Conservation (phyloP, 2,113 vertebrate genomes). For the Phoenicopterus ruber region DNA sequence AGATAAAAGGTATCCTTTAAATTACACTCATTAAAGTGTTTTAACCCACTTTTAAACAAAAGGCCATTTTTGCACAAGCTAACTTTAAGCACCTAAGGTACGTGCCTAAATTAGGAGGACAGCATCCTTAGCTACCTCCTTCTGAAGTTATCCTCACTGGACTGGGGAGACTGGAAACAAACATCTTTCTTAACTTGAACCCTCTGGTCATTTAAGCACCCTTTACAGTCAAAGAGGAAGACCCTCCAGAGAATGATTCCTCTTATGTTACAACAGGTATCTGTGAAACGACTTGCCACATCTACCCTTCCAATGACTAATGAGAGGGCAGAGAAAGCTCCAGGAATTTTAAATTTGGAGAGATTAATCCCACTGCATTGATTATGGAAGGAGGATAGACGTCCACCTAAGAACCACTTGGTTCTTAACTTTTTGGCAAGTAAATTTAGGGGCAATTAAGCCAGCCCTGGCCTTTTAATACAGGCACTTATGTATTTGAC, state of each 20-base stretch:
- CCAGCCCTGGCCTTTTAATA: not conserved
- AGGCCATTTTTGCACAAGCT: not conserved
- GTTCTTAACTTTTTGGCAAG: not conserved
- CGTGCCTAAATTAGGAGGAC: not conserved
- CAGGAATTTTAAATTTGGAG: not conserved
- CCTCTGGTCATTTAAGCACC: not conserved
- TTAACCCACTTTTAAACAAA: conserved; percentile 2
- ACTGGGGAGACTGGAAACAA: not conserved
- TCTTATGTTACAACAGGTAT: not conserved
- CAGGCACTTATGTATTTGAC: not conserved
- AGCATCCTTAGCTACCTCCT: not conserved
- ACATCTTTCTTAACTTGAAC: not conserved
- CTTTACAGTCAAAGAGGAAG: not conserved
- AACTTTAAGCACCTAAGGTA: not conserved
- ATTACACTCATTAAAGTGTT: not conserved
- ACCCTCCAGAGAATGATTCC: not conserved
- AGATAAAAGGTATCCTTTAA: not conserved
- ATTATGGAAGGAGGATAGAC: not conserved
- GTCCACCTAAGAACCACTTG: not conserved
- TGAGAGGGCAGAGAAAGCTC: not conserved
- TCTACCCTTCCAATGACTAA: not conserved
- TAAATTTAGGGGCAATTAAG: not conserved
- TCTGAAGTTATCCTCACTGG: not conserved
- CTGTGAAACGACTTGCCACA: not conserved
- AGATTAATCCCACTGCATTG: not conserved